Evolutionary conservation across 2,113 vertebrate genomes (phyloP), one percentile per base, ranked within the genome.

Genomic region (Motacilla alba): DNA sequence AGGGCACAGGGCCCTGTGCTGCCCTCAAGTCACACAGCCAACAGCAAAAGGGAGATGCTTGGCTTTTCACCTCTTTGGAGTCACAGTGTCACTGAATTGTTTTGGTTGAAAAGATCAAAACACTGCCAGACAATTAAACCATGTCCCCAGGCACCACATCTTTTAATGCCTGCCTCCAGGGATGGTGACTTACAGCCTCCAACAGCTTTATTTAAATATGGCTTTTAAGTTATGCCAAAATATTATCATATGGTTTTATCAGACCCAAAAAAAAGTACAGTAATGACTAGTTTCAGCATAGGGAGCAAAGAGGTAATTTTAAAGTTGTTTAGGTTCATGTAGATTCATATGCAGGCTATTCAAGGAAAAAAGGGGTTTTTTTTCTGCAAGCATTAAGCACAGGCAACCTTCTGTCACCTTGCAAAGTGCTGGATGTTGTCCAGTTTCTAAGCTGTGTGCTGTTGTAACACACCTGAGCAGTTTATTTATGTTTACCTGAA

Each of bases 11-110:
- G 19, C 68, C 46, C 73, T 33, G 58, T 16, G 67, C 72, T 59
- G 74, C 82, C 85, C 47, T 50, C 0, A 0, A 58, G 21, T 12
- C 59, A 27, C 11, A 15, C 14, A 1, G 4, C 52, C 35, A 35
- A 1, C 3, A 1, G 41, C 44, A 46, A 16, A 35, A 41, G 43
- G 37, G 59, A 73, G 7, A 12, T 6, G 7, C 44, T 33, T 2
- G 0, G 58, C 59, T 82, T 39, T 35, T 11, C 75, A 41, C 44
- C 41, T 60, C 37, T 20, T n/a, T 10, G 30, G 30, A 55, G 55
- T 9, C n/a, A 15, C 4, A 4, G 15, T 1, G 27, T 31, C 30
- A 23, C 19, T 62, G 26, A 47, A 37, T 7, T n/a, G 10, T 13
- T 83, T 35, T 15, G 30, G 15, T 9, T 55, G 47, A 35, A 43